Conservation (phyloP, 2,888 invertebrate genomes). For the Ochropacha duplaris region DNA sequence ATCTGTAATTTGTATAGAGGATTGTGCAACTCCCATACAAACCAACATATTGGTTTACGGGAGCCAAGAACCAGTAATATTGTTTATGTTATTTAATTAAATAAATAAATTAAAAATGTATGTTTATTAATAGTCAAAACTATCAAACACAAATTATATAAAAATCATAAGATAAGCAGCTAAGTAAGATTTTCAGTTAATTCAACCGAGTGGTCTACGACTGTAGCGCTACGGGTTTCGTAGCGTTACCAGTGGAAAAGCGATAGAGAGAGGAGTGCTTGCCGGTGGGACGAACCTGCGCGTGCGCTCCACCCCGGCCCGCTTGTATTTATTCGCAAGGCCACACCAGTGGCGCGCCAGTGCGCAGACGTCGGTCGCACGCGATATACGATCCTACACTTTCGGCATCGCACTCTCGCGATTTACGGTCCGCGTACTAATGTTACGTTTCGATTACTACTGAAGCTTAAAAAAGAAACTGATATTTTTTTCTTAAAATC, state of each 20-base stretch:
- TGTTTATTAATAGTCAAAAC: not conserved
- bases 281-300: constrained; percentile 68
- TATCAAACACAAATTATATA: not conserved
- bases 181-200: not conserved
- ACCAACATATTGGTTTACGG: no score
- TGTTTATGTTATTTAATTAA: no score
- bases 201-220: constrained; percentile 49
- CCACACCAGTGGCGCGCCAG: constrained; percentile 76
- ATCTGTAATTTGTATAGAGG: no score
- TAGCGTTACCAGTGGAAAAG: constrained; percentile 52
- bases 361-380: constrained; percentile 76
- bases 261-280: constrained; percentile 65
- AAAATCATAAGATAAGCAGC: not conserved
- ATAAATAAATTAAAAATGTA: no score
- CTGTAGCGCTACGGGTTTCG: constrained; percentile 54
- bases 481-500: constrained; percentile 29
- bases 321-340: constrained; percentile 81
- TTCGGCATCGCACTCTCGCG: constrained; percentile 58
- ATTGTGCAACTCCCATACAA: no score
- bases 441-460: constrained; percentile 53
- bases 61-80: no score
- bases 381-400: constrained; percentile 68
- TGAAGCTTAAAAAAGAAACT: constrained; percentile 38
- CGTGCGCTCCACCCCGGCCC: constrained; percentile 56
- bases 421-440: constrained; percentile 65